These are phyloP conservation scores for Zonitis immaculata DNA, from an alignment of 2,888 invertebrate species.

Conservation along the genomic window DNA sequence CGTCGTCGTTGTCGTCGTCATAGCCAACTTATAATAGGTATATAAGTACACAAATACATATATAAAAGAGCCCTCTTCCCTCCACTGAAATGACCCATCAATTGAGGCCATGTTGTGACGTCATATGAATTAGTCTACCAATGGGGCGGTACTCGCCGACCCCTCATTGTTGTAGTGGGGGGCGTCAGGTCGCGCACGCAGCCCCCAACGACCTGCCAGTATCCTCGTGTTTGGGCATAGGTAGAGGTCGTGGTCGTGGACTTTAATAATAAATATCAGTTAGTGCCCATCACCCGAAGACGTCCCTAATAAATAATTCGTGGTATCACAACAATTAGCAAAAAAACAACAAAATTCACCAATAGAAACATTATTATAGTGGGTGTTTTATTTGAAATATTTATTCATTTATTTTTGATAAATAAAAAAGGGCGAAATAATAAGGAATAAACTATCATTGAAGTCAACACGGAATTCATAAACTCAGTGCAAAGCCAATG, in stretches of 20 bases:
- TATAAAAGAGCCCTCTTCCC: neutral
- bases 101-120: constrained; percentile 45
- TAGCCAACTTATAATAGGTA: too few relatives aligned
- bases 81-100: constrained; percentile 10
- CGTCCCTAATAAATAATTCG: too few relatives aligned
- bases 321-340: too few relatives aligned
- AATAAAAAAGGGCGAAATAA: neutral
- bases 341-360: too few relatives aligned
- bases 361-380: neutral
- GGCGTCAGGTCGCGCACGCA: constrained; percentile 17
- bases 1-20: neutral
- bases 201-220: constrained; percentile 6
- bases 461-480: constrained; percentile 44
- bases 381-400: neutral
- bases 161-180: constrained; percentile 33
- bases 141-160: constrained; percentile 30
- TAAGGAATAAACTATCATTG: neutral
- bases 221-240: constrained; percentile 6
- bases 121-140: constrained; percentile 33
- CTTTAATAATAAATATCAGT: constrained; percentile 1
- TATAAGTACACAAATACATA: constrained; percentile 4
- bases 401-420: neutral
- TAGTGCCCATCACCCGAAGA: neutral
- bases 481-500: constrained; percentile 43
- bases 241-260: constrained; percentile 6